phyloP scores from a whole-genome alignment of 2,113 vertebrate genomes.

The Excalfactoria chinensis region DNA sequence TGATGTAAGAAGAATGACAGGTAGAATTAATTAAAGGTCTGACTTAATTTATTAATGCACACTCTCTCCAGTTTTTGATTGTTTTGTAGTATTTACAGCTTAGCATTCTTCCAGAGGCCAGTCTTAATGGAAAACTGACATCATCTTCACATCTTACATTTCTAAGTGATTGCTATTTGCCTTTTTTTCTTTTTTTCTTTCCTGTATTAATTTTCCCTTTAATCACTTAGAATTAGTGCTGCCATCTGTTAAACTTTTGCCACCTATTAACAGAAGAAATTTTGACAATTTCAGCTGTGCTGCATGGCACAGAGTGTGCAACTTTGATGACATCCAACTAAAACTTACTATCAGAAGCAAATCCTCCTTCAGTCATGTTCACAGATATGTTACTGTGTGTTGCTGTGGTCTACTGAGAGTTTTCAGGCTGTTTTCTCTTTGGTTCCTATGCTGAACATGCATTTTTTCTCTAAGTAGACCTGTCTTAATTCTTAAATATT shows the following conservation, averaged over 20 bases:
- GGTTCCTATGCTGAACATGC: not conserved
- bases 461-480: not conserved
- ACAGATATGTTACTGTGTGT: not conserved
- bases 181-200: not conserved
- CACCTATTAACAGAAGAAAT: not conserved
- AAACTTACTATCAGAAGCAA: not conserved
- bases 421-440: not conserved
- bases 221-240: not conserved
- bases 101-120: not conserved
- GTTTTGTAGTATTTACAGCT: not conserved
- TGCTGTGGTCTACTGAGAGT: not conserved
- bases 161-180: not conserved
- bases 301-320: not conserved
- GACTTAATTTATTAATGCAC: not conserved
- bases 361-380: not conserved
- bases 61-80: not conserved
- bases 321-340: not conserved
- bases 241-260: not conserved
- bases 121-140: not conserved
- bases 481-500: not conserved
- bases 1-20: not conserved
- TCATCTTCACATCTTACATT: not conserved
- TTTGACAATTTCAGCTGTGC: not conserved
- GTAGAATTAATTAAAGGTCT: not conserved
- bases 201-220: not conserved